A percentile compares a stretch with the other conserved stretches of the same genome.
Evolutionary conservation across 2,113 vertebrate species (phyloP).

Genomic region (Nyctereutes procyonoides): DNA sequence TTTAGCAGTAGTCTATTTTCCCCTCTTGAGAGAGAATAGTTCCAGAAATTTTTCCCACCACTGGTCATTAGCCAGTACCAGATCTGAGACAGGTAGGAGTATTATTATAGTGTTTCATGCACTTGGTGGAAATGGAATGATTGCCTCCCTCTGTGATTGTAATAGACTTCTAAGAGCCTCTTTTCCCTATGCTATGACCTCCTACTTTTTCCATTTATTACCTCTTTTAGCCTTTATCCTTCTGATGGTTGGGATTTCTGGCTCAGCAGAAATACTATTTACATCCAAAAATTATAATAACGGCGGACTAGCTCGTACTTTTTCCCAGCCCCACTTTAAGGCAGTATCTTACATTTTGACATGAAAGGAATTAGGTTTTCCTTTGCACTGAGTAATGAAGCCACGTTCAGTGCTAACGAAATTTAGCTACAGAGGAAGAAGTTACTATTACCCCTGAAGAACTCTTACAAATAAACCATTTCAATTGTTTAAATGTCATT

Average conservation of each 20-base stretch:
- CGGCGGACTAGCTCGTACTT: background rate
- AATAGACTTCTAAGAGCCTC: background rate
- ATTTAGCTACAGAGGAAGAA: background rate
- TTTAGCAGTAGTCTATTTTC: background rate
- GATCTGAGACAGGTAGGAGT: background rate
- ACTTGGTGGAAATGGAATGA: background rate
- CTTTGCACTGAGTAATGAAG: background rate
- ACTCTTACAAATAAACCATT: background rate
- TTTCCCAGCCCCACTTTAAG: background rate
- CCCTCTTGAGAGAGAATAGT: background rate
- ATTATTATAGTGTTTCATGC: background rate
- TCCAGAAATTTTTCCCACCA: background rate
- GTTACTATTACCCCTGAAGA: background rate
- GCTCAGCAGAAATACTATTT: background rate
- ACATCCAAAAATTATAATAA: background rate
- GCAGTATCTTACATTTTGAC: background rate
- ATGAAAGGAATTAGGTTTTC: background rate
- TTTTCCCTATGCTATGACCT: background rate
- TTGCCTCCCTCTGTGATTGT: background rate
- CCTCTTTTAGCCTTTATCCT: background rate
- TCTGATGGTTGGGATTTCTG: background rate
- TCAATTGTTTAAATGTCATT: background rate
- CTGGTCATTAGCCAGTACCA: background rate
- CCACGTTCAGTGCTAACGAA: background rate
- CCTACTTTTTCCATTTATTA: background rate